Base-by-base conservation (phyloP, 2,113 vertebrate genomes). In the Cebidichthys violaceus region DNA sequence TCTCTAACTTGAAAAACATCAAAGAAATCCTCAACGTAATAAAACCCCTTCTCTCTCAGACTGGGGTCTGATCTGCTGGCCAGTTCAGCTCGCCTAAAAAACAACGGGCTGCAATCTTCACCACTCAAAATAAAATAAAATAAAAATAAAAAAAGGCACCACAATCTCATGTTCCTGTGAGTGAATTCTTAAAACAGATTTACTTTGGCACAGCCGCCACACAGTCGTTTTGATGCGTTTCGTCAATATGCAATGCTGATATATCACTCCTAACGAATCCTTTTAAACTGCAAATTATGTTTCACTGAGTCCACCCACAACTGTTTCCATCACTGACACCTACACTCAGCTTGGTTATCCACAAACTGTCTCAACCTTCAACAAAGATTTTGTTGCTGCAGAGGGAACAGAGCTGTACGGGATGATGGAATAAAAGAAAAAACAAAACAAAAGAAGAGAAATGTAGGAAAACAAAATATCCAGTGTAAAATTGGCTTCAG, bases 401-500 rank as follows among this genome's bases (percentile, higher is more conserved):
- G 75, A 80, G 70, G 75, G 76, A 77, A 76, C 39, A 84, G 60
- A 81, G 76, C 86, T 87, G 85, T 76, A 86, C 59, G 82, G 57
- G 87, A 73, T 27, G 27, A 76, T 84, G 66, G 61, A 72, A 73
- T 47, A 41, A 57, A 84, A 71, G 70, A 41, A 60, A 57, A 41
- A 60, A 57, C 52, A 41, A 24, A 77, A 37, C 33, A 84, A 55
- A 1, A 59, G 41, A 66, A 6, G 22, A 33, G 73, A 61, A 83
- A 89, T 27, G 77, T 7, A 84, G 75, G 70, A 78, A 84, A 88
- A 90, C 39, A 77, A 82, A 86, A 85, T 85, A 78, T 94, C 93
- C 93, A 94, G 93, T 94, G 93, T 94, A 89, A 93, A 91, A 92
- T 85, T 86, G 85, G 87, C 82, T 82, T 92, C 72, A 89, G 79